phyloP scores from a whole-genome alignment of 1,140 invertebrate genomes.

The Orius laevigatus region DNA sequence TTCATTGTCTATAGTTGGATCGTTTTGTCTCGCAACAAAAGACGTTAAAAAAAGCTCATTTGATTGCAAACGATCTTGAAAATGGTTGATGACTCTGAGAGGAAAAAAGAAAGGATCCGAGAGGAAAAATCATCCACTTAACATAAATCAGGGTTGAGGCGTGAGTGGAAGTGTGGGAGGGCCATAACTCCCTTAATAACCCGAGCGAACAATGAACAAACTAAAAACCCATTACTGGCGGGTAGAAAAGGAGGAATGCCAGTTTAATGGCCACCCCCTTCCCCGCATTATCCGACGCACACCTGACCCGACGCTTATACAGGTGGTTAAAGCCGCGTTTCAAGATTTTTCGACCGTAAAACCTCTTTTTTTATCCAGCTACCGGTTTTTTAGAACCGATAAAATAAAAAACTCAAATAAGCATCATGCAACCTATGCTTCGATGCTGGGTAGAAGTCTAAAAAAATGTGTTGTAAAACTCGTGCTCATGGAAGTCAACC shows the following conservation, averaged over 20 bases:
- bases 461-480: neutral
- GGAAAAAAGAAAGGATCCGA: too few species aligned
- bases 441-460: neutral
- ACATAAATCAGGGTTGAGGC: too few species aligned
- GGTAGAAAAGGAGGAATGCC: neutral
- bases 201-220: conserved; percentile 7
- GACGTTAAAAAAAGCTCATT: too few species aligned
- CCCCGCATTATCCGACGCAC: neutral
- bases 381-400: too few species aligned
- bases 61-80: too few species aligned
- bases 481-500: too few species aligned
- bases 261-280: conserved; percentile 3
- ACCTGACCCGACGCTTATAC: neutral
- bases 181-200: conserved; percentile 5
- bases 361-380: too few species aligned
- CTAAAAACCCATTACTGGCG: conserved; percentile 3
- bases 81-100: too few species aligned
- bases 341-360: neutral
- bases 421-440: neutral
- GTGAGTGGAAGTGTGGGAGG: neutral
- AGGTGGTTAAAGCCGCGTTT: conserved; percentile 1
- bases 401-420: neutral
- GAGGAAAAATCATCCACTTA: too few species aligned
- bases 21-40: too few species aligned
- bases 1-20: too few species aligned